Evolutionary conservation across 1,140 invertebrate species (phyloP), one percentile per base, ranked within the genome.

Genomic region (Brachionus rubens): DNA sequence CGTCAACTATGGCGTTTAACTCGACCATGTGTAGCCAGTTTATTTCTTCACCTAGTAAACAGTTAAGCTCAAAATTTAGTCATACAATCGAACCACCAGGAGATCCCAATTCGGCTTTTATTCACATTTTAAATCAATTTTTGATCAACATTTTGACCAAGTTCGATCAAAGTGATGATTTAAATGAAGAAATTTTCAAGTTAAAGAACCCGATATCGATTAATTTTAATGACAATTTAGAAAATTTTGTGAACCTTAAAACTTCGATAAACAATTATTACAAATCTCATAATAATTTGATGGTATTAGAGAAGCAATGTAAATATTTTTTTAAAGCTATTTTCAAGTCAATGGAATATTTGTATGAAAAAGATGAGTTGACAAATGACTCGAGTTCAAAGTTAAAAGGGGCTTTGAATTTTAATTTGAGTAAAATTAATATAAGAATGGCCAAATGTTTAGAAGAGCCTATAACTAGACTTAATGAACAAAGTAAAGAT

Each of bases 141-240:
- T 43, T 65, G 40, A 65, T 65, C 6, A 12, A 19, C 10, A 24
- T 43, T 5, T 65, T 65, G 40, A 65, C 19, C n/a, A 65, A 65
- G 26, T 46, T 65, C 21, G 59, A 65, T 14, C 40, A 41, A 36
- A 41, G 7, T 12, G 41, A 65, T 30, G 41, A 43, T 26, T 24
- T 65, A 14, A 41, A 10, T n/a, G 40, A 10, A 3, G 59, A 65
- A 14, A 14, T 24, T 10, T 65, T 65, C 16, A 21, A 65, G 24
- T 43, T 43, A 10, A 41, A 24, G 24, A 65, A 43, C 43, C 59
- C 16, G 1, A 43, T 65, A 7, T 65, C 59, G 6, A 65, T 65
- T n/a, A 65, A 65, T 41, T 65, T 65, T 65, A 41, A 65, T 43
- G 59, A 65, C n/a, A 65, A 65, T 65, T 19, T 65, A 19, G 36